Base-by-base conservation (phyloP, 2,113 vertebrate genomes). In the Suncus etruscus region DNA sequence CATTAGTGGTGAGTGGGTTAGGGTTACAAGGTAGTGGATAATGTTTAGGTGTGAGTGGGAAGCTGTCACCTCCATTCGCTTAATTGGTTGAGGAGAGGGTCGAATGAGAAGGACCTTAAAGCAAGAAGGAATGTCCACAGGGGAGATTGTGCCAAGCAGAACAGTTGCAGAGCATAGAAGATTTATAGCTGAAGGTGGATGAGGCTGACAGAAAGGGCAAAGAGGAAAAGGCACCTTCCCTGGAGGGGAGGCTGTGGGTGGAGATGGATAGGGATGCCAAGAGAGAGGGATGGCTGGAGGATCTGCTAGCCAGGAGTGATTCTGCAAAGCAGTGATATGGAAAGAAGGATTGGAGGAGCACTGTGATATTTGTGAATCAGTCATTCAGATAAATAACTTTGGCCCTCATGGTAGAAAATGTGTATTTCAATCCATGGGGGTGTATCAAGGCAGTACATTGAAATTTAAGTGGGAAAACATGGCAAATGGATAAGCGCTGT, bases 11-110 rank as follows among this genome's bases (percentile, higher is more conserved):
- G 81, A 39, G 81, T 86, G 77, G 82, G 48, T 14, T 72, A 25
- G 20, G 73, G 39, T 88, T 86, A 86, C 78, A 83, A 93, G 61
- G 84, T 51, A 63, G 65, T 27, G 80, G 73, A 86, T 74, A 47
- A 58, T 54, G 75, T 73, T 92, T 73, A 89, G 69, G 80, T 77
- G 3, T 65, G 73, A 89, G 93, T 92, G 89, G 84, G 74, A 84
- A 65, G 18, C 68, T 89, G 61, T 31, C 54, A 88, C 73, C 73
- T 73, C 31, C 72, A 92, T 93, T 45, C 81, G 73, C 88, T 95
- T 29, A 29, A 80, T 88, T 86, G 75, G 65, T 74, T 31, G 61
- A 76, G 50, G 45, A 79, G 80, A 80, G 61, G 48, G 80, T 48
- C 20, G 63, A 15, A 78, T 27, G 32, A 80, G 39, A 83, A 8